Base-by-base conservation (phyloP, 2,888 invertebrate genomes). In the Ametastegia equiseti region DNA sequence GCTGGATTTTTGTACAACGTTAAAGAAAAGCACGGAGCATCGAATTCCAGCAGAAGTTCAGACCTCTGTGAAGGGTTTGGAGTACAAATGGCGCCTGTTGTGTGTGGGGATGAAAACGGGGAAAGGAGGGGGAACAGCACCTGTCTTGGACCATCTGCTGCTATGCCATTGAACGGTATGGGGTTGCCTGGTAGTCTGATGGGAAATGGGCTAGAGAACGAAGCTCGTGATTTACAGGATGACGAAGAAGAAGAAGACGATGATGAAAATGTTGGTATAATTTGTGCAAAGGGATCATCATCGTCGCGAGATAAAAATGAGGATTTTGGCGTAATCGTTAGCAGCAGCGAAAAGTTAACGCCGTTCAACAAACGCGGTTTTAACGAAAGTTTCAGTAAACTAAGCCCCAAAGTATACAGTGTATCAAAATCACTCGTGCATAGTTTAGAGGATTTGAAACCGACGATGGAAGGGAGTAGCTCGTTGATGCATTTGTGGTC, bases 331-430 rank as follows among this genome's bases (percentile, higher is more conserved):
- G 19, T 75, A 1, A 39, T 19, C 15, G 42, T 27, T 9, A 36
- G 30, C 47, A 78, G 30, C 15, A 60, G 3, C 27, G 75, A 75
- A 11, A 75, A 75, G 54, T 4, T 75, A 33, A 75, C 54, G 23
- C 9, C 30, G 7, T 33, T 33, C 7, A 50, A 57, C 39, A 42
- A 39, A 54, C 50, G 54, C 54, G 54, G 50, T 23, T 9, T n/a
- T 15, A 50, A 78, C 42, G 80, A 82, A n/a, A 75, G 82, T 57
- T 89, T 90, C 75, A 93, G 94, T 84, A 95, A 95, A 88, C 91
- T 95, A 19, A 95, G 95, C 87, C 95, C 95, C 0, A 95, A 95
- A 92, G 95, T 95, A 42, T 95, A 94, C 87, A 93, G 93, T n/a
- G 86, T 93, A 4, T 90, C 93, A 1, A 89, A 89, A 81, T 89